Evolutionary conservation across 2,797 vertebrate species (phyloP).

Genomic region (Parauchenoglanis ngamensis): DNA sequence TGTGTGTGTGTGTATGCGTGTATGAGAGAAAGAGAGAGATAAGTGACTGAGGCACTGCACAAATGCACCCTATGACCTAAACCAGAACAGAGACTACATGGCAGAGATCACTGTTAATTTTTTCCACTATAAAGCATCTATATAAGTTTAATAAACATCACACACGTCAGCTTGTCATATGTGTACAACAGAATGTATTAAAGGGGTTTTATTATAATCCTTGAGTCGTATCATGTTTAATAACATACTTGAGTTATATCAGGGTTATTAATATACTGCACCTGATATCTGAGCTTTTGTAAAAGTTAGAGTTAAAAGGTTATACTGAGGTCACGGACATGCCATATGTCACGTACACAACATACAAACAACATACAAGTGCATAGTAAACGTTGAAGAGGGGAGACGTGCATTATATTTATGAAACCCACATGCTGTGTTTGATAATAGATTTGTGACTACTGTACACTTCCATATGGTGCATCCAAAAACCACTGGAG

Average conservation of each 20-base stretch:
- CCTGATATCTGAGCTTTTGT: constrained; percentile 34
- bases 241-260: constrained; percentile 22
- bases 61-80: constrained; percentile 4
- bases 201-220: constrained; percentile 42
- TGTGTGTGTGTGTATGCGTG: background rate
- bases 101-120: background rate
- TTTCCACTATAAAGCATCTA: background rate
- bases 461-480: constrained; percentile 20
- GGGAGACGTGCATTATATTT: constrained; percentile 57
- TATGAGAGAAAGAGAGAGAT: background rate
- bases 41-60: constrained; percentile 2
- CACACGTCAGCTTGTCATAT: background rate
- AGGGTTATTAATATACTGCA: constrained; percentile 22
- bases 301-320: constrained; percentile 14
- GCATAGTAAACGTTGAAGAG: constrained; percentile 50
- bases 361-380: constrained; percentile 40
- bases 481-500: background rate
- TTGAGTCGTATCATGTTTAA: constrained; percentile 2
- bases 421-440: constrained; percentile 22
- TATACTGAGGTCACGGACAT: constrained; percentile 46
- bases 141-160: constrained; percentile 3
- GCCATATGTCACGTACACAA: constrained; percentile 32
- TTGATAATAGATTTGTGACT: background rate
- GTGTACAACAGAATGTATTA: constrained; percentile 27
- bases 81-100: background rate